Conservation (phyloP, 2,797 vertebrate genomes). For the Sitta carolinensis region DNA sequence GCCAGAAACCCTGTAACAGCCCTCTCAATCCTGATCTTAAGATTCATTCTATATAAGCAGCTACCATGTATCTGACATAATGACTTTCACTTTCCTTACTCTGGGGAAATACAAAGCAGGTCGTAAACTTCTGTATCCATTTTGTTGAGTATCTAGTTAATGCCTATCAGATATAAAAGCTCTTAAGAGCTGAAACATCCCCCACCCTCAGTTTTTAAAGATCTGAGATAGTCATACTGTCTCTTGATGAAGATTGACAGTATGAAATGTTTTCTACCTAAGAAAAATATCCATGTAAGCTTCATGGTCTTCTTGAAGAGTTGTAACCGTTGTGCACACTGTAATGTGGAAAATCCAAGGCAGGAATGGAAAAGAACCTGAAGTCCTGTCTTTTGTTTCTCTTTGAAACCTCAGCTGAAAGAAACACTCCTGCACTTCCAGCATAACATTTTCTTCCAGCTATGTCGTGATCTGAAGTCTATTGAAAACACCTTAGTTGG, state of each 20-base stretch:
- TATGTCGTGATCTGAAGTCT: neutral
- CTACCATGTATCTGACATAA: neutral
- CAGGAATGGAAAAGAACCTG: neutral
- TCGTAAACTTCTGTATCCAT: neutral
- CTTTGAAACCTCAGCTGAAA: neutral
- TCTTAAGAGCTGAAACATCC: neutral
- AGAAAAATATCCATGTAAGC: neutral
- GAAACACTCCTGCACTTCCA: neutral
- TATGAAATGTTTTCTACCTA: neutral
- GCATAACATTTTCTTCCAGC: neutral
- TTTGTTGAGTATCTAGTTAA: neutral
- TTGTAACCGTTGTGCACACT: neutral
- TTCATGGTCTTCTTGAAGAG: neutral
- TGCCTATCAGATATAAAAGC: neutral
- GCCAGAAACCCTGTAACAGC: neutral
- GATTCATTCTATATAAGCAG: neutral
- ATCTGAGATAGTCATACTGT: neutral
- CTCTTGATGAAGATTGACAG: neutral
- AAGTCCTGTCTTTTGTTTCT: neutral
- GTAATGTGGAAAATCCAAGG: neutral
- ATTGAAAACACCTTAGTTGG: neutral
- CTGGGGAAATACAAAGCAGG: neutral
- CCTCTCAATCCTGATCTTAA: neutral
- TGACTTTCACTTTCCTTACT: neutral
- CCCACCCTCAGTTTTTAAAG: accelerated